Base-by-base conservation (phyloP, 2,797 vertebrate genomes). In the Xerus rutilus region DNA sequence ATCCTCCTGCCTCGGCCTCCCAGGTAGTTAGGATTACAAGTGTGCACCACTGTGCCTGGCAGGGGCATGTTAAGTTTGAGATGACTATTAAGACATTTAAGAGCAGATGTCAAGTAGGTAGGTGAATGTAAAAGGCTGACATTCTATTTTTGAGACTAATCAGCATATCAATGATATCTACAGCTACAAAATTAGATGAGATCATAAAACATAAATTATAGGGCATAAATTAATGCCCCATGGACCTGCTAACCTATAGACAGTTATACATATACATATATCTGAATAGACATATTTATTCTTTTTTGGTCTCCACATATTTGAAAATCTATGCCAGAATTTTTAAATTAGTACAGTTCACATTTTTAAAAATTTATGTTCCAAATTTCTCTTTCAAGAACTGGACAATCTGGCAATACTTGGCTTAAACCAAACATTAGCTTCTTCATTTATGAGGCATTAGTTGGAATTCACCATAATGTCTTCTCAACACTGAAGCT, bases 311-410 rank as follows among this genome's bases (percentile, higher is more conserved):
- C 65, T 92, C 28, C 49, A 89, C 3, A 4, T 69, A 72, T 86
- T 83, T 93, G 87, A 93, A 96, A 78, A 52, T 7, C 43, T 32
- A 47, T 20, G 77, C 28, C 45, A 83, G 57, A 84, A 73, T 83
- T 78, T 90, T 70, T 69, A 91, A 96, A 95, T 73, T 79, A 91
- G 23, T 73, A 52, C 49, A 95, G n/a, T 45, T 89, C 79, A 94
- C 39, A 89, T 89, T 92, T 73, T 52, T 0, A 0, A 43, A 82
- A 84, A 72, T 43, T 54, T n/a, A 49, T 84, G 84, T 54, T 67
- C 18, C n/a, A 89, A 74, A 28, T 89, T 88, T 67, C 47, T 92
- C 52, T 84, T 79, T 84, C 78, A 94, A 89, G 78, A 92, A 88
- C 3, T 96, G 84, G 52, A 76, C 30, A 89, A 76, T 79, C 65